These are phyloP conservation scores for Meandrusa payeni DNA, from an alignment of 2,888 invertebrate genomes.

Conservation along the genomic window DNA sequence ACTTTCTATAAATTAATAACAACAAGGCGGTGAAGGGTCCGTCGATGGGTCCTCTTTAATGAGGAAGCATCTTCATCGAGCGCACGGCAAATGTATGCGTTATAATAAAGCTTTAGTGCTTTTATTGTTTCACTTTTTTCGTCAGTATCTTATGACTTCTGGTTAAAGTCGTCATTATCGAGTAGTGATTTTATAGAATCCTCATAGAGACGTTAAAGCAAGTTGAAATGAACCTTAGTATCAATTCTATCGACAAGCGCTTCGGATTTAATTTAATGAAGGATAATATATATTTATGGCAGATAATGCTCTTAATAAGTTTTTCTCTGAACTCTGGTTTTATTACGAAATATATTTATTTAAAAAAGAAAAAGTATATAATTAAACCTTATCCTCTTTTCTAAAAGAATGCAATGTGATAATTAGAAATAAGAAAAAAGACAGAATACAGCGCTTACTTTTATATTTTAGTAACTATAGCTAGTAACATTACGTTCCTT, in stretches of 20 bases:
- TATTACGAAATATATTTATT: constrained; percentile 16
- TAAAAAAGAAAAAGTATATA: constrained; percentile 11
- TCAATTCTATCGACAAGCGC: constrained; percentile 22
- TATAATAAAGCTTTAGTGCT: constrained; percentile 48
- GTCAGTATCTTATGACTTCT: constrained; percentile 41
- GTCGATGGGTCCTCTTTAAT: constrained; percentile 70
- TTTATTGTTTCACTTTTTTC: constrained; percentile 44
- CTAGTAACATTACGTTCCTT: too few species aligned
- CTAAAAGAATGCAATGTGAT: too few species aligned
- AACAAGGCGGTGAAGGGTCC: constrained; percentile 56
- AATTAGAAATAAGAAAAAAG: too few species aligned
- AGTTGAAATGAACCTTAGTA: constrained; percentile 17
- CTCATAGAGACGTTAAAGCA: constrained; percentile 21
- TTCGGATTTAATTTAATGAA: constrained; percentile 23
- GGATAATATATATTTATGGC: constrained; percentile 19
- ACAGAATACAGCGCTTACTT: too few species aligned
- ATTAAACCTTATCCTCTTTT: constrained; percentile 4
- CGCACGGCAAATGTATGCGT: constrained; percentile 46
- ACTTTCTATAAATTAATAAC: constrained; percentile 81
- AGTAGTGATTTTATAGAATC: constrained; percentile 12
- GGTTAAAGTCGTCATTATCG: constrained; percentile 28
- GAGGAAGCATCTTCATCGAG: constrained; percentile 70
- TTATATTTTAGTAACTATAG: too few species aligned
- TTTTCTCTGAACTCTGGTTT: constrained; percentile 12
- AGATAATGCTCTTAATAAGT: constrained; percentile 10